Base-by-base conservation (phyloP, 2,888 invertebrate genomes). In the Microctonus brassicae region DNA sequence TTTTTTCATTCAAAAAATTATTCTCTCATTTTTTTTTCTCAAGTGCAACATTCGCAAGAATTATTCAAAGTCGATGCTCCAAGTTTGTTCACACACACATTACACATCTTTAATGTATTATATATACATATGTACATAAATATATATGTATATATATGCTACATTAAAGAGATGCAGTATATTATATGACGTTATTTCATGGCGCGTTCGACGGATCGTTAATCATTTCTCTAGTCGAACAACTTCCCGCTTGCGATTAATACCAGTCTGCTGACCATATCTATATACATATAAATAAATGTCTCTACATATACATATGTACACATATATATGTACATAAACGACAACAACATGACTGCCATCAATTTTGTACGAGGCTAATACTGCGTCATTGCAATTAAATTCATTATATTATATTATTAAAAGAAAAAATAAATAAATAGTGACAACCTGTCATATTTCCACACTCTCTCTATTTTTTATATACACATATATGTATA, bases 221-320 rank as follows among this genome's bases (percentile, higher is more conserved):
- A 76, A 77, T 78, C 76, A 76, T n/a, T n/a, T 72, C 39, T 39
- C 76, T 66, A 68, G 71, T 70, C 74, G 67, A 76, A 73, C 76
- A 75, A 76, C 76, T 80, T 76, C 76, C 76, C 76, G 77, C 77
- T 76, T 75, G 75, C 78, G 75, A 78, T 79, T 77, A 79, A 77
- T 75, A 76, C 76, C 72, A 71, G 71, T 70, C 71, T 71, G 72
- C 74, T 75, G 74, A 75, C 73, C 73, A 66, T 75, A 60, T 57
- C 57, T 57, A 39, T n/a, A 39, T 36, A 9, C 10, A 9, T 10
- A 39, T 39, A 39, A 5, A 65, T 66, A 34, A 67, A 71, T 61
- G 68, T 58, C 55, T 26, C 22, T 36, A 20, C 52, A 61, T 66
- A 42, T 61, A 53, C 61, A 24, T n/a, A 65, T 57, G 61, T 66